Conservation (phyloP, 2,888 invertebrate genomes). For the Lasius fuliginosus region DNA sequence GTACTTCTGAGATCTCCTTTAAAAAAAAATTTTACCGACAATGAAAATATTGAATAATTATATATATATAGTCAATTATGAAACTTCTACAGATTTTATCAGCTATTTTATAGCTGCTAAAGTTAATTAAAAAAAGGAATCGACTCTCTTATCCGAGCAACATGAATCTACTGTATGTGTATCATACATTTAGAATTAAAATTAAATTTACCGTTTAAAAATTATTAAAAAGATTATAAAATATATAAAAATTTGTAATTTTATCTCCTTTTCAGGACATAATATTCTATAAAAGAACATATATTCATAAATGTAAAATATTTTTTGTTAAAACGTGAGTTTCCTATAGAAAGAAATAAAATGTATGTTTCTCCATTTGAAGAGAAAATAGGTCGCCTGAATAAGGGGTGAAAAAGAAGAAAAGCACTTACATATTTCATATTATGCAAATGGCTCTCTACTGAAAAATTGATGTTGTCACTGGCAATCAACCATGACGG, state of each 20-base stretch:
- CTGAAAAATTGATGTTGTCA: slow-evolving; percentile 4
- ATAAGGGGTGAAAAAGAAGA: slow-evolving; percentile 17
- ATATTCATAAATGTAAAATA: not conserved
- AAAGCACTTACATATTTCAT: slow-evolving; percentile 12
- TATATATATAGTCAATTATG: not conserved
- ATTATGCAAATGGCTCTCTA: not conserved
- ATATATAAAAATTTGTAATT: not conserved
- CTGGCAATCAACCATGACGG: not conserved
- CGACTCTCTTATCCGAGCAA: not conserved
- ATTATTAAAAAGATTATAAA: not conserved
- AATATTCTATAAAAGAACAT: not conserved
- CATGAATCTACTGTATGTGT: too few species aligned
- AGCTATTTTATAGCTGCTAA: not conserved
- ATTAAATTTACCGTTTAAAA: not conserved
- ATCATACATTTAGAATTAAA: not conserved
- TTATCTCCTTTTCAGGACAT: not conserved
- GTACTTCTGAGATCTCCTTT: not conserved
- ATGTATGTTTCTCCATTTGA: not conserved
- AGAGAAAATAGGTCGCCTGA: not conserved
- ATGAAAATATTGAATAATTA: not conserved
- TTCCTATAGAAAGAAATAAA: slow-evolving; percentile 14
- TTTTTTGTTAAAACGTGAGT: slow-evolving; percentile 7
- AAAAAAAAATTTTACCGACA: not conserved
- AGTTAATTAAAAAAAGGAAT: not conserved
- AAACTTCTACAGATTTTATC: not conserved